Evolutionary conservation across 2,113 vertebrate species (phyloP).

Genomic region (Mirza zaza): DNA sequence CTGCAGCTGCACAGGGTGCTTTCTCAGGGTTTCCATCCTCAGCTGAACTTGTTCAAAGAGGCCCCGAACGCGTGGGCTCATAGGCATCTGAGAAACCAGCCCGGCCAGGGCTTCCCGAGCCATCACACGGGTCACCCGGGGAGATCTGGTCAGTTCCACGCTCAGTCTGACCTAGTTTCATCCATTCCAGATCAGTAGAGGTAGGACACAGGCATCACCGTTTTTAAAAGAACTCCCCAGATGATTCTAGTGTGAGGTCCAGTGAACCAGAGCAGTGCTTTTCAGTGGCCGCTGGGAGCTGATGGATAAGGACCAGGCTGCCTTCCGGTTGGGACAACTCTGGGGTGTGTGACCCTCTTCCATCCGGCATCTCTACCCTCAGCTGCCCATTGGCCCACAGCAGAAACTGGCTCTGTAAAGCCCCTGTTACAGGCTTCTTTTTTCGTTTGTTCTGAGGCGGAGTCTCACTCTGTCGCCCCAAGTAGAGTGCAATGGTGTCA

Average conservation of each 20-base stretch:
- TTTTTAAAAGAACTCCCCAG: background rate
- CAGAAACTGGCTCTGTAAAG: background rate
- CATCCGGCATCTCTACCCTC: background rate
- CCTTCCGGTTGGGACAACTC: background rate
- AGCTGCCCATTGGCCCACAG: background rate
- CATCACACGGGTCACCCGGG: background rate
- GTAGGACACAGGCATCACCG: background rate
- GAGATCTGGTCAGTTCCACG: background rate
- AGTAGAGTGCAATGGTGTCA: no score
- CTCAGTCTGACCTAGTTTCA: background rate
- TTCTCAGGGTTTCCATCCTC: constrained; percentile 58
- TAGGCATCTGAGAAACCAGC: background rate
- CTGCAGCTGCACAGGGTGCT: constrained; percentile 17
- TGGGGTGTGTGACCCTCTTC: background rate
- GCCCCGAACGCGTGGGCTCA: background rate
- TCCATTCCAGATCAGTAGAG: background rate
- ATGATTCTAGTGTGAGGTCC: background rate
- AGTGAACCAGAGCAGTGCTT: background rate
- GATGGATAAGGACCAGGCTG: background rate
- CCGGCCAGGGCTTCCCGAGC: background rate
- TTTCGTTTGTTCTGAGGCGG: no score
- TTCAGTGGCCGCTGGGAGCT: background rate
- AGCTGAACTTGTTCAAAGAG: constrained; percentile 43
- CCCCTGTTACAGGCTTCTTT: background rate
- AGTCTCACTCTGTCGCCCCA: no score